phyloP scores from a whole-genome alignment of 2,888 invertebrate genomes.

The Noctua comes region DNA sequence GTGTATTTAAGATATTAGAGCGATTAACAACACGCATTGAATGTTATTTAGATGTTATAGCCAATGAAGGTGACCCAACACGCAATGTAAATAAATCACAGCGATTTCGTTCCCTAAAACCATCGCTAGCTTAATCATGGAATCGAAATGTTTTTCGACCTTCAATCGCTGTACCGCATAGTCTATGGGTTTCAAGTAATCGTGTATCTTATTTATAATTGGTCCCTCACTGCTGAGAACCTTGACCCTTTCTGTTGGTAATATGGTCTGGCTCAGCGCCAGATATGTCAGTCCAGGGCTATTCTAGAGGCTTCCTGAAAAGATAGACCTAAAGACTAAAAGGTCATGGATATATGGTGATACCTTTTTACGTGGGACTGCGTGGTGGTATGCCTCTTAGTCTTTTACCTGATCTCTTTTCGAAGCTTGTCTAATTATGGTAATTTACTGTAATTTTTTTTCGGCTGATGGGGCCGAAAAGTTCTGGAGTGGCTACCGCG shows the following conservation, averaged over 20 bases:
- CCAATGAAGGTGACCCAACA: conserved; percentile 1
- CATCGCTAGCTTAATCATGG: neutral
- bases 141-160: too few relatives aligned
- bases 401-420: neutral
- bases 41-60: conserved; percentile 18
- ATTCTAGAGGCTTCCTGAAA: neutral
- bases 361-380: neutral
- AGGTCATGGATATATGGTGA: neutral
- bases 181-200: neutral
- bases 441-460: neutral
- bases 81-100: neutral
- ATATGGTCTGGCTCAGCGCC: neutral
- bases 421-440: neutral
- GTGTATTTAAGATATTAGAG: conserved; percentile 44
- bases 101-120: neutral
- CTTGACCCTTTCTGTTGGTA: neutral
- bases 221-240: neutral
- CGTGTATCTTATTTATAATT: neutral
- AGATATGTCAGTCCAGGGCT: neutral
- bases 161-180: too few relatives aligned
- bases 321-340: neutral
- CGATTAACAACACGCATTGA: conserved; percentile 3
- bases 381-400: neutral
- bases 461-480: too few relatives aligned
- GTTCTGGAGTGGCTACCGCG: too few relatives aligned